Conservation (phyloP, 2,797 vertebrate genomes). For the Pterois miles region DNA sequence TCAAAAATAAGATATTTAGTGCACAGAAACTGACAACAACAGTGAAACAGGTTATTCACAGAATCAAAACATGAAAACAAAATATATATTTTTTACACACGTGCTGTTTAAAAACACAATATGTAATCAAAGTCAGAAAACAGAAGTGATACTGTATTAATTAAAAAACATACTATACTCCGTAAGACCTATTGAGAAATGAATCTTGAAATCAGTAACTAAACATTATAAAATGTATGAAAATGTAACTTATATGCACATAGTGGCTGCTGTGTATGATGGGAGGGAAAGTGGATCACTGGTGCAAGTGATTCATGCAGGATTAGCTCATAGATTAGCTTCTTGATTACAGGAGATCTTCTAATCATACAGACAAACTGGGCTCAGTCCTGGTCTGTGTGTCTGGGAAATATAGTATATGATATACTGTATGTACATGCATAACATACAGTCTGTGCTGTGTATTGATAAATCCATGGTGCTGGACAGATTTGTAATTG, state of each 20-base stretch:
- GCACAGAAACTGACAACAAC: not conserved
- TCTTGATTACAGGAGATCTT: not conserved
- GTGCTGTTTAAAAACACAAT: too few species aligned
- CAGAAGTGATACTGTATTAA: not conserved
- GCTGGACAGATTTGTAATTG: not conserved
- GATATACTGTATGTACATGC: too few species aligned
- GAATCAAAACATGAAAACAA: not conserved
- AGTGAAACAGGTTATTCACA: not conserved
- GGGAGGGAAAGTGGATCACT: constrained; percentile 1
- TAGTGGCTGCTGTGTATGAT: not conserved
- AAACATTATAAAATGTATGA: not conserved
- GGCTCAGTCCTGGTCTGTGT: not conserved
- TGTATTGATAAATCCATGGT: not conserved
- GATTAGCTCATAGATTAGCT: constrained; percentile 49
- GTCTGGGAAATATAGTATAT: not conserved
- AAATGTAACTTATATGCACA: not conserved
- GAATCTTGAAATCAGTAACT: not conserved
- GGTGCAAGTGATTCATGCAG: constrained; percentile 25
- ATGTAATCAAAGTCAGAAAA: not conserved
- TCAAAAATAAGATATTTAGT: not conserved
- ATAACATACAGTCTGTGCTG: not conserved
- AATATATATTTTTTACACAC: too few species aligned
- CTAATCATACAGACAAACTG: not conserved
- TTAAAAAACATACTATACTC: not conserved
- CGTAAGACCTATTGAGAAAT: not conserved